Conservation (phyloP, 2,888 invertebrate species). For the Dicyrtoma fusca region DNA sequence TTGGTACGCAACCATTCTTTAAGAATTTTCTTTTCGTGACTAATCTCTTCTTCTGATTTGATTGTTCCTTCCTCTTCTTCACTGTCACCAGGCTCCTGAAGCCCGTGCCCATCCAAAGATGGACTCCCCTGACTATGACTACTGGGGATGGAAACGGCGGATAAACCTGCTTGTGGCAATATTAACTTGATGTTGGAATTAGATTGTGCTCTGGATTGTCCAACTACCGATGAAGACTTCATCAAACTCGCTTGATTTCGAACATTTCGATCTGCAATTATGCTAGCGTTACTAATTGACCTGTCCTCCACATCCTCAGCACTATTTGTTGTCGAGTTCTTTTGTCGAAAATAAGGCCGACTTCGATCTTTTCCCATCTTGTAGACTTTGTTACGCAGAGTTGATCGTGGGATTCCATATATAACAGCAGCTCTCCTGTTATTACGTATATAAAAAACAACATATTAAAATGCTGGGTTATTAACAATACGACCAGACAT, state of each 20-base stretch:
- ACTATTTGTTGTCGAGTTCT: conserved; percentile 13
- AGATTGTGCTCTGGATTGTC: not conserved
- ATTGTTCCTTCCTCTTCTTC: conserved; percentile 33
- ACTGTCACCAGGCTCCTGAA: conserved; percentile 18
- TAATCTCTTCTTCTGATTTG: conserved; percentile 43
- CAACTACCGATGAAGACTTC: not conserved
- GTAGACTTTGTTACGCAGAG: conserved; percentile 90
- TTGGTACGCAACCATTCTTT: conserved; percentile 47
- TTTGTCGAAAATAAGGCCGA: conserved; percentile 46
- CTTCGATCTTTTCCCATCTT: conserved; percentile 73
- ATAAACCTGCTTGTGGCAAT: conserved; percentile 22
- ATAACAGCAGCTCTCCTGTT: conserved; percentile 80
- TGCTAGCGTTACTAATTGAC: conserved; percentile 27
- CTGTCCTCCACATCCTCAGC: not conserved
- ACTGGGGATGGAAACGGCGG: conserved; percentile 23
- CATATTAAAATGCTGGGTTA: not conserved
- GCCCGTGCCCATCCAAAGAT: conserved; percentile 9
- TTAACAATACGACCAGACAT: not conserved
- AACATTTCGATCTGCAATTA: conserved; percentile 2
- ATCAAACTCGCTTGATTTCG: not conserved
- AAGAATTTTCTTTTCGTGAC: conserved; percentile 47
- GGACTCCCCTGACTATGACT: conserved; percentile 32
- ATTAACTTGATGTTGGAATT: not conserved
- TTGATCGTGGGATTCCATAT: conserved; percentile 95
- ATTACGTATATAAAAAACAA: not conserved